Evolutionary conservation across 2,797 vertebrate species (phyloP).

Genomic region (Poeciliopsis infans): DNA sequence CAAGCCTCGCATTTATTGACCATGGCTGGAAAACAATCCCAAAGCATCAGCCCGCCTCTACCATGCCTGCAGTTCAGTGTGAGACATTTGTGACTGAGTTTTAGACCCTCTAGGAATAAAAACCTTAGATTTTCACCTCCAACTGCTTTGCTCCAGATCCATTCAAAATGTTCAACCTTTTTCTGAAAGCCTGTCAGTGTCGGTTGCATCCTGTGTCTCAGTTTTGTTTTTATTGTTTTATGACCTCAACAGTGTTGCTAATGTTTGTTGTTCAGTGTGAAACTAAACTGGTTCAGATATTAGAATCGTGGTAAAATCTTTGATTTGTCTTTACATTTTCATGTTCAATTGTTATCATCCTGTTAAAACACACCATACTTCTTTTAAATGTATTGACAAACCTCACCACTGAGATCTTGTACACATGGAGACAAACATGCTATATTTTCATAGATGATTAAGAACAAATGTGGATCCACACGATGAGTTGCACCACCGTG

Average conservation of each 20-base stretch:
- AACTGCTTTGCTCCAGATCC: neutral
- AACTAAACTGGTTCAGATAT: neutral
- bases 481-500: too few relatives aligned
- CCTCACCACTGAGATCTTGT: neutral
- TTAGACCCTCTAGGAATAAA: neutral
- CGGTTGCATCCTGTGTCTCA: too few relatives aligned
- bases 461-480: too few relatives aligned
- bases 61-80: neutral
- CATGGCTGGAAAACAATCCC: neutral
- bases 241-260: too few relatives aligned
- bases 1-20: too few relatives aligned
- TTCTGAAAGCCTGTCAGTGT: neutral
- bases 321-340: neutral
- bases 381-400: neutral
- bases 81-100: neutral
- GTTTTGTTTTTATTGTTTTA: too few relatives aligned
- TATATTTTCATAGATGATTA: too few relatives aligned
- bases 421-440: too few relatives aligned
- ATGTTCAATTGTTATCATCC: neutral
- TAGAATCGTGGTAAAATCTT: neutral
- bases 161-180: neutral
- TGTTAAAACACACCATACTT: neutral
- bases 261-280: too few relatives aligned
- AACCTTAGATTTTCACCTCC: neutral
- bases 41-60: neutral